Evolutionary conservation across 1,140 invertebrate genomes (phyloP).

Genomic region (Tetraneura akinire): DNA sequence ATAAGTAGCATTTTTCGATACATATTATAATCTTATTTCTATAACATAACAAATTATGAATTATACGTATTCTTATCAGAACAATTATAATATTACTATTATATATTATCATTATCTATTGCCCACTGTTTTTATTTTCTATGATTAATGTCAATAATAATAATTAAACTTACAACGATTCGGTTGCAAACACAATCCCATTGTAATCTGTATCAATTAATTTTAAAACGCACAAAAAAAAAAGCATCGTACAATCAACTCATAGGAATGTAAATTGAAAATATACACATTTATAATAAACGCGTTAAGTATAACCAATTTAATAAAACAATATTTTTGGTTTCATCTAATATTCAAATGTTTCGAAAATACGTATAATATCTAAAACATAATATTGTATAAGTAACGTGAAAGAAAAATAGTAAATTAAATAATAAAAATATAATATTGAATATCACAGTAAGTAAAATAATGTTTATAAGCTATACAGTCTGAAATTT

Average conservation of each 20-base stretch:
- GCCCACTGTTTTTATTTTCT: neutral
- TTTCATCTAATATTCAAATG: neutral
- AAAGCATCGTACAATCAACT: neutral
- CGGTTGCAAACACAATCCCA: neutral
- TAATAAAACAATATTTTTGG: neutral
- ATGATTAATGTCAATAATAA: neutral
- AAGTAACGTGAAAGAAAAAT: no score
- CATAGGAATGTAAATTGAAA: conserved; percentile 8
- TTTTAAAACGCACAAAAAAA: conserved; percentile 7
- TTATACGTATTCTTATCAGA: neutral
- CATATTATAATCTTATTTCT: no score
- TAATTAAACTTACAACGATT: neutral
- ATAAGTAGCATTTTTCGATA: no score
- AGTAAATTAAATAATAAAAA: no score
- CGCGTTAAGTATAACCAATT: no score
- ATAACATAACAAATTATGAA: neutral
- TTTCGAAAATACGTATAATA: neutral
- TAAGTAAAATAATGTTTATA: no score
- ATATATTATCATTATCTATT: neutral
- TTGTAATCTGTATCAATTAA: neutral
- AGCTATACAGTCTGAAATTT: no score
- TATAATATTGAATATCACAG: no score
- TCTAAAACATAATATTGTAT: no score
- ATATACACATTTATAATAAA: neutral
- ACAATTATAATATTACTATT: conserved; percentile 3